Percentiles rank a stretch among this genome's conserved stretches.
Conservation (phyloP, 2,888 invertebrate species). For the Atherix ibis region DNA sequence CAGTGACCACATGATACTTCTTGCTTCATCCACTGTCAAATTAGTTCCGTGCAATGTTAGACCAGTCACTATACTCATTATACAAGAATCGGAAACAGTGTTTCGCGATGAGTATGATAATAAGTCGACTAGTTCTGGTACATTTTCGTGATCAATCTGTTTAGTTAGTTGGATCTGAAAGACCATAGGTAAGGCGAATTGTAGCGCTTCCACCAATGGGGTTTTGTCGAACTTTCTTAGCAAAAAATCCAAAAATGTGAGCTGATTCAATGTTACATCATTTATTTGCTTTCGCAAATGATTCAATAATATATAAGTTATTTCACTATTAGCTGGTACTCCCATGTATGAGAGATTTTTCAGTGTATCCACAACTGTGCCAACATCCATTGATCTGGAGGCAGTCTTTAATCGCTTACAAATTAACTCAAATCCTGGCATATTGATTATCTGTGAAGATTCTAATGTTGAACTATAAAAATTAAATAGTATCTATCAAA, state of each 20-base stretch:
- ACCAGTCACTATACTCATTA: slow-evolving; percentile 38
- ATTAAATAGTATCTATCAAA: slow-evolving; percentile 5
- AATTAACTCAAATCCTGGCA: slow-evolving; percentile 41
- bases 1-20: slow-evolving; percentile 41
- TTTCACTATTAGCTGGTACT: slow-evolving; percentile 39
- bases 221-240: slow-evolving; percentile 35
- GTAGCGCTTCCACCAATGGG: slow-evolving; percentile 46
- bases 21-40: slow-evolving; percentile 34
- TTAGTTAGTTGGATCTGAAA: slow-evolving; percentile 45
- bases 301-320: slow-evolving; percentile 47
- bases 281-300: slow-evolving; percentile 45
- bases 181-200: slow-evolving; percentile 47
- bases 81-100: slow-evolving; percentile 35
- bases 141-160: slow-evolving; percentile 41
- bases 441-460: slow-evolving; percentile 34
- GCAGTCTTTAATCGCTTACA: slow-evolving; percentile 40
- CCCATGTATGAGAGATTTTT: slow-evolving; percentile 42
- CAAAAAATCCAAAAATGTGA: slow-evolving; percentile 45
- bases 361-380: slow-evolving; percentile 41
- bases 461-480: slow-evolving; percentile 26
- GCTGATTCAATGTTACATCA: slow-evolving; percentile 40
- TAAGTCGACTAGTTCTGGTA: slow-evolving; percentile 37
- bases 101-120: slow-evolving; percentile 38
- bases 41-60: slow-evolving; percentile 34
- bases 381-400: slow-evolving; percentile 35